These are phyloP conservation scores for Labeo calbasu DNA, from an alignment of 2,797 vertebrate species.

Conservation along the genomic window DNA sequence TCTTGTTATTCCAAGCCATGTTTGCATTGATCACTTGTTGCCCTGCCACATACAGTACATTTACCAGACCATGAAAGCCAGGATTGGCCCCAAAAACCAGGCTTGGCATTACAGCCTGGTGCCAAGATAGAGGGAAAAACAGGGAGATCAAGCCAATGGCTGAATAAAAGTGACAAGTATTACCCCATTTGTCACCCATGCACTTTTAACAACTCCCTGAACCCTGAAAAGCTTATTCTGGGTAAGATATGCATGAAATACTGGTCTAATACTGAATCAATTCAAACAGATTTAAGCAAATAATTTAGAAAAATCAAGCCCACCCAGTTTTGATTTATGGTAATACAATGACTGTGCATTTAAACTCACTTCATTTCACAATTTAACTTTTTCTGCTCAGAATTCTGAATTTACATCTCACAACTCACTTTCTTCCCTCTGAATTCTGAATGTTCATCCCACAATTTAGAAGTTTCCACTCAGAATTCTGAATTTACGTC, in stretches of 20 bases:
- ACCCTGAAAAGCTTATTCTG: slow-evolving; percentile 67
- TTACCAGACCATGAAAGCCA: slow-evolving; percentile 52
- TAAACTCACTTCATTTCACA: too few relatives aligned
- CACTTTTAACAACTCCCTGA: slow-evolving; percentile 66
- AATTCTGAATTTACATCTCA: too few relatives aligned
- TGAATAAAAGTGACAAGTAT: slow-evolving; percentile 67
- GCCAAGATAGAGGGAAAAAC: slow-evolving; percentile 53
- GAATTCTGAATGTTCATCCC: too few relatives aligned
- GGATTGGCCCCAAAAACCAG: slow-evolving; percentile 42
- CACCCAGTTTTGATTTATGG: background rate
- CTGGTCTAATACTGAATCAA: background rate
- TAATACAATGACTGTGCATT: background rate
- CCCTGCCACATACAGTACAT: slow-evolving; percentile 26
- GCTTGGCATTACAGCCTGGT: slow-evolving; percentile 33
- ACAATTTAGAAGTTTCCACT: too few relatives aligned
- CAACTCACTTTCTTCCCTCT: too few relatives aligned
- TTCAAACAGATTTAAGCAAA: background rate
- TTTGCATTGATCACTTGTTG: slow-evolving; percentile 24
- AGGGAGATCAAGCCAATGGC: slow-evolving; percentile 66
- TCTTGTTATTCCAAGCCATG: slow-evolving; percentile 16
- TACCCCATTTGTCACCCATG: slow-evolving; percentile 2
- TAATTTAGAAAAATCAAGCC: background rate
- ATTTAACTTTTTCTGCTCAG: too few relatives aligned
- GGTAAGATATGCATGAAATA: slow-evolving; percentile 64
- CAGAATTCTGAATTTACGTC: too few relatives aligned